Base-by-base conservation (phyloP, 1,140 invertebrate species). In the Tetramorium parvispinum region DNA sequence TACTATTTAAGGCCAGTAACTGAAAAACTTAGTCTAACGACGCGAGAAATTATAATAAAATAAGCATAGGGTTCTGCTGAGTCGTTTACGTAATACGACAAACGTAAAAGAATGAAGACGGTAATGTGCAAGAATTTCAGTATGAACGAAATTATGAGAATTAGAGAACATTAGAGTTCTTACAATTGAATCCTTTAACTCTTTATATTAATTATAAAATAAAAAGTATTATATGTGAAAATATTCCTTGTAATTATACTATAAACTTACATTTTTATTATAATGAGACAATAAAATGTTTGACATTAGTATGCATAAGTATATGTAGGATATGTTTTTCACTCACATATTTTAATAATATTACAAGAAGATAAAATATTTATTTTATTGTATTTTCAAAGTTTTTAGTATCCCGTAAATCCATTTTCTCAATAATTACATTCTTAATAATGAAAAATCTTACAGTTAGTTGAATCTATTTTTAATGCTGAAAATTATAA, bases 1-100 rank as follows among this genome's bases (percentile, higher is more conserved):
- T 88, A 57, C 24, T 40, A 82, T 21, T 37, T 82, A 59, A 82
- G 66, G 40, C 24, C 24, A 73, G 24, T 24, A 49, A 18, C 18
- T 71, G 24, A 53, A 82, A 82, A 73, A n/a, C 21, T 53, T 7
- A 32, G 4, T 71, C 21, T 43, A 21, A 46, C 5, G 10, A 43
- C 40, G n/a, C 8, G 2, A 13, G 7, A 81, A 68, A 70, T 68
- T 71, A 21, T 27, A 71, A 82, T 37, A 1, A 81, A 55, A 55
- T 7, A 3, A 27, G 21, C 11, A 57, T 46, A 8, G 13, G 0
- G 3, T 27, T 53, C 51, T 40, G 3, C 18, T 37, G 1, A 40
- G 27, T 63, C 18, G 18, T 5, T 21, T 63, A 46, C 7, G 49
- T 49, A 16, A 46, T 11, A n/a, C 24, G 24, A 78, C 1, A 63